Conservation (phyloP, 2,888 invertebrate genomes). For the Metallyticus violacea region DNA sequence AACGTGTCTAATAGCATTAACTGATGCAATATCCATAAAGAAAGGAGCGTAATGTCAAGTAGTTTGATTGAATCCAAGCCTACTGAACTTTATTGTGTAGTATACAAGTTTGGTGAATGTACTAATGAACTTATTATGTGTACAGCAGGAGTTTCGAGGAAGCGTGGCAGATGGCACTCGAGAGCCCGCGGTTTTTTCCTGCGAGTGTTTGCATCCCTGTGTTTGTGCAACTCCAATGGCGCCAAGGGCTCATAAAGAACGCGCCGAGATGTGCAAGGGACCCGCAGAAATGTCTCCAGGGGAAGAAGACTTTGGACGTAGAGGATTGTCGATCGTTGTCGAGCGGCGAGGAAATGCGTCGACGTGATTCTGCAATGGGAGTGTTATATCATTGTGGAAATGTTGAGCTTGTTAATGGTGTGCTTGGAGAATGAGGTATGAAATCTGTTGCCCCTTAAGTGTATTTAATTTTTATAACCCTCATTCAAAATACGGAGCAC, state of each 20-base stretch:
- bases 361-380: background rate
- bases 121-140: background rate
- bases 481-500: background rate
- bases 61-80: too few species aligned
- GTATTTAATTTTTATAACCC: background rate
- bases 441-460: background rate
- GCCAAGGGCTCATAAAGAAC: slow-evolving; percentile 20
- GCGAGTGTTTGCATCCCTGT: slow-evolving; percentile 30
- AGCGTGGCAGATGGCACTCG: slow-evolving; percentile 43
- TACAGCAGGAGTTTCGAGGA: slow-evolving; percentile 8
- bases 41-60: background rate
- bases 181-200: slow-evolving; percentile 46
- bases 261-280: background rate
- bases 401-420: too few species aligned
- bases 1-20: too few species aligned
- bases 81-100: background rate
- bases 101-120: background rate
- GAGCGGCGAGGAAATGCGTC: background rate
- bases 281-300: background rate
- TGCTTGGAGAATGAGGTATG: background rate
- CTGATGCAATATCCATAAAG: too few species aligned
- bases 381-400: background rate
- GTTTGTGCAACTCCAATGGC: slow-evolving; percentile 32
- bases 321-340: background rate
- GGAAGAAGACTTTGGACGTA: background rate